phyloP scores from a whole-genome alignment of 2,113 vertebrate genomes.

The Galbula dea region DNA sequence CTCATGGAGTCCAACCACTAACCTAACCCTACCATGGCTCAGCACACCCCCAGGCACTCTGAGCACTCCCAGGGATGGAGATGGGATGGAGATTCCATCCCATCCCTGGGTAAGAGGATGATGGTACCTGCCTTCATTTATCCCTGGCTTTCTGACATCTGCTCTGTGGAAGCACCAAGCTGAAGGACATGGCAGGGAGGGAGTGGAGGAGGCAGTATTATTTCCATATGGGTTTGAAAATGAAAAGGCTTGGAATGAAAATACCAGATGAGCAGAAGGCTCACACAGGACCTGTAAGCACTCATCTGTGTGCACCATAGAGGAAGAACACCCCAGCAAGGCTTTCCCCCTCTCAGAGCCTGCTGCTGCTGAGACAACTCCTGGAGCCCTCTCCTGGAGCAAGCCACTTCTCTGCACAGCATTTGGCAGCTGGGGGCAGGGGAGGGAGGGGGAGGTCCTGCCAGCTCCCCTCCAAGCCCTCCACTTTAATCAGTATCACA shows the following conservation, averaged over 20 bases:
- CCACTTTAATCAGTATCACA: slow-evolving; percentile 76
- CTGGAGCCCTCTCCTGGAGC: not conserved
- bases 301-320: not conserved
- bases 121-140: not conserved
- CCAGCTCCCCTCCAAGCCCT: slow-evolving; percentile 74
- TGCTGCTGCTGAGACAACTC: not conserved
- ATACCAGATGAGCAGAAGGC: not conserved
- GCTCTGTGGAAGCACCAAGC: not conserved
- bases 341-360: not conserved
- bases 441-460: too few species aligned
- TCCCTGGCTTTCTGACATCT: not conserved
- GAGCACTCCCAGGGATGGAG: too few species aligned
- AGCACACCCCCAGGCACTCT: too few species aligned
- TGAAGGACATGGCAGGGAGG: not conserved
- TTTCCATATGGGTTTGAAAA: slow-evolving; percentile 43
- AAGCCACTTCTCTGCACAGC: slow-evolving; percentile 55
- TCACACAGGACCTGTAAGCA: not conserved
- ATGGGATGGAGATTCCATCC: too few species aligned
- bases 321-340: not conserved
- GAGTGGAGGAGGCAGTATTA: not conserved
- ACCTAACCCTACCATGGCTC: too few species aligned
- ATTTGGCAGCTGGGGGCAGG: slow-evolving; percentile 59
- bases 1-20: too few species aligned
- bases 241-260: not conserved
- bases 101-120: not conserved